These are phyloP conservation scores for Ailurus styani DNA, from an alignment of 2,113 vertebrate genomes.

Conservation along the genomic window DNA sequence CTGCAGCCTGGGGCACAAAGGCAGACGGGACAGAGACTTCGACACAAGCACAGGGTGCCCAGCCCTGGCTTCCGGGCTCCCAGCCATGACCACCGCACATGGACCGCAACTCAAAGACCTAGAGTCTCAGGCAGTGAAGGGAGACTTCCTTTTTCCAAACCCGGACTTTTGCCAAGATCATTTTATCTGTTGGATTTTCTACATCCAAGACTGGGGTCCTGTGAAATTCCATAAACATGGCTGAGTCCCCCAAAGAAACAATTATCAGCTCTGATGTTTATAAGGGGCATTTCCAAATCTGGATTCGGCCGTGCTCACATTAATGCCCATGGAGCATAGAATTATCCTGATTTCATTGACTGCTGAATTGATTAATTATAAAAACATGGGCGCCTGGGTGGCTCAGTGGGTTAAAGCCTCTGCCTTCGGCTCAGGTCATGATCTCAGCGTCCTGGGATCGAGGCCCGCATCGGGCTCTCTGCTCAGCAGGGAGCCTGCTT, in stretches of 20 bases:
- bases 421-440: too few relatives aligned
- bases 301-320: not conserved
- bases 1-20: too few relatives aligned
- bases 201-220: not conserved
- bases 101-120: not conserved
- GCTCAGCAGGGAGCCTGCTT: too few relatives aligned
- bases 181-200: not conserved
- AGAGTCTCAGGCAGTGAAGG: not conserved
- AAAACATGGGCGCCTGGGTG: too few relatives aligned
- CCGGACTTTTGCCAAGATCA: not conserved
- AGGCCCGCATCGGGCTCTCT: too few relatives aligned
- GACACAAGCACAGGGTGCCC: fast-evolving
- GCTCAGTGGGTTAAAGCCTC: too few relatives aligned
- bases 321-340: not conserved
- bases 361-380: conserved; percentile 1
- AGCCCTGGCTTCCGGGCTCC: not conserved
- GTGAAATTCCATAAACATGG: not conserved
- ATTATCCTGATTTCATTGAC: not conserved
- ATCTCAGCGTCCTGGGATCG: too few relatives aligned
- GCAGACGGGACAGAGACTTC: not conserved
- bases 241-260: not conserved
- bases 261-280: not conserved
- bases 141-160: not conserved
- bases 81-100: fast-evolving
- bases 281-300: not conserved